Conservation (phyloP, 2,888 invertebrate species). For the Mythimna pallens region DNA sequence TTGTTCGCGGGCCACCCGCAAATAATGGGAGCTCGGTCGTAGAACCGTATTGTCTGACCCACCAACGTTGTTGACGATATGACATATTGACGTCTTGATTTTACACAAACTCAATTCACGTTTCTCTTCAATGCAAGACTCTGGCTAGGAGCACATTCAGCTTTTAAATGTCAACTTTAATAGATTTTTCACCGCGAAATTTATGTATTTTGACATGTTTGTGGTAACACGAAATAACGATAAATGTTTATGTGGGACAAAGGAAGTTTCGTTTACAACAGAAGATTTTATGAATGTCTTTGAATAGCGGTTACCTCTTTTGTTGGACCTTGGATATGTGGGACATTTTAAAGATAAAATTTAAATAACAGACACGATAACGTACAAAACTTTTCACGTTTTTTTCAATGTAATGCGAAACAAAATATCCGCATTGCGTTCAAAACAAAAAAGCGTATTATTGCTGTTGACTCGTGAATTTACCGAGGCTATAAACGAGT, state of each 20-base stretch:
- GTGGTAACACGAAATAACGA: constrained; percentile 23
- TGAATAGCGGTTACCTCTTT: constrained; percentile 24
- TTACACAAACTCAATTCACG: constrained; percentile 70
- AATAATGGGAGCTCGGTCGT: constrained; percentile 74
- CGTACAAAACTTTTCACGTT: constrained; percentile 13
- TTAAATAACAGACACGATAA: constrained; percentile 27
- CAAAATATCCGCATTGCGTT: constrained; percentile 54
- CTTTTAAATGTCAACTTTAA: constrained; percentile 57
- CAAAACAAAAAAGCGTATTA: constrained; percentile 62
- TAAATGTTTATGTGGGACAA: constrained; percentile 28
- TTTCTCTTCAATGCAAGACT: constrained; percentile 61
- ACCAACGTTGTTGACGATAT: constrained; percentile 73
- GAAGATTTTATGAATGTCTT: constrained; percentile 37
- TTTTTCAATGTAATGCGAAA: constrained; percentile 35
- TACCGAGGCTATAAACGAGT: constrained; percentile 71
- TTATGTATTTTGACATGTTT: constrained; percentile 59
- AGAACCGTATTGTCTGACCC: constrained; percentile 76
- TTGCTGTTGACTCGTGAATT: constrained; percentile 69
- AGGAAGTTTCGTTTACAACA: constrained; percentile 13
- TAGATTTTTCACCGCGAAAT: constrained; percentile 46
- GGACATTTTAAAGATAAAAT: constrained; percentile 25
- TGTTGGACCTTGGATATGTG: constrained; percentile 12
- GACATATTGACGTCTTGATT: constrained; percentile 79
- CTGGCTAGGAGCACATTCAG: constrained; percentile 55
- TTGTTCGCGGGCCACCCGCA: constrained; percentile 83